Evolutionary conservation across 2,888 invertebrate species (phyloP).

Genomic region (Bhutanitis thaidina): DNA sequence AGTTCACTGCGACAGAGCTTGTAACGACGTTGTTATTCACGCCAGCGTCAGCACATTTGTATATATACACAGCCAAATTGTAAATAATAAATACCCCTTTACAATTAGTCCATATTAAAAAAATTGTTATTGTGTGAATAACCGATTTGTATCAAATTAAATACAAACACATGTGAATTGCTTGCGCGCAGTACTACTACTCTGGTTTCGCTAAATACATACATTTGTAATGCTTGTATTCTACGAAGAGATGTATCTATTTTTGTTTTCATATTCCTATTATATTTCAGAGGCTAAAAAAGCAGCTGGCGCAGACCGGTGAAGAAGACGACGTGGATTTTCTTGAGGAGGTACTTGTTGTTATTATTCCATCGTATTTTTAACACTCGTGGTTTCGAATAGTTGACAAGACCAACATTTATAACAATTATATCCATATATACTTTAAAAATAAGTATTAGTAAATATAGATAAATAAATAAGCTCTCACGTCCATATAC

Average conservation of each 20-base stretch:
- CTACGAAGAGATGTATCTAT: not conserved
- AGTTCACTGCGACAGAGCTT: conserved; percentile 28
- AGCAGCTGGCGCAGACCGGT: conserved; percentile 59
- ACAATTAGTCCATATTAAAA: not conserved
- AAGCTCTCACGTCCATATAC: too few species aligned
- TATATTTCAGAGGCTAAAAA: conserved; percentile 59
- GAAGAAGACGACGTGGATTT: conserved; percentile 62
- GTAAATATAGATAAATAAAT: too few species aligned
- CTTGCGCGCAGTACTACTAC: conserved; percentile 4
- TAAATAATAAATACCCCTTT: conserved; percentile 26
- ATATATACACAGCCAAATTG: conserved; percentile 21
- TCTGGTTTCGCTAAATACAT: conserved; percentile 1
- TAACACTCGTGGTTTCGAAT: too few species aligned
- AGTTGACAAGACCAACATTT: too few species aligned
- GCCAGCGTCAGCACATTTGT: conserved; percentile 27
- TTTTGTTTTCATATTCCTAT: not conserved
- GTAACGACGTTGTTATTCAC: conserved; percentile 29
- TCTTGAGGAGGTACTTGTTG: conserved; percentile 51
- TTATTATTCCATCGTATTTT: not conserved
- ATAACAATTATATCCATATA: too few species aligned
- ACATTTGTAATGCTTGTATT: conserved; percentile 1
- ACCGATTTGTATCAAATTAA: conserved; percentile 3
- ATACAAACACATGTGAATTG: conserved; percentile 2
- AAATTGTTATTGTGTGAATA: conserved; percentile 10
- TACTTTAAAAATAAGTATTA: too few species aligned